These are phyloP conservation scores for Elysia chlorotica DNA, from an alignment of 1,140 invertebrate species.

Conservation along the genomic window DNA sequence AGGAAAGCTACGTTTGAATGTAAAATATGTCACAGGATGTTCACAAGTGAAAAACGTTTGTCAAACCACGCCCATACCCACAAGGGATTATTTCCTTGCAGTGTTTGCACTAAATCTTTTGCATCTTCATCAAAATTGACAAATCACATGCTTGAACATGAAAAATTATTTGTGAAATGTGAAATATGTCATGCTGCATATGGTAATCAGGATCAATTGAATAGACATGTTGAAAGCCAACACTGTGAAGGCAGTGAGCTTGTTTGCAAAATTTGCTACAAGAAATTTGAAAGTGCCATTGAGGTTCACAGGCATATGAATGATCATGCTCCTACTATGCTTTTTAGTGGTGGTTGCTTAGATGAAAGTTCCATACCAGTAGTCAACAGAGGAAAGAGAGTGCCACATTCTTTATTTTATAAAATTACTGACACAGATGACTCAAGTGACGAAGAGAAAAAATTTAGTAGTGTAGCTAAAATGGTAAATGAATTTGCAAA, in stretches of 20 bases:
- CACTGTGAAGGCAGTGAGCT: not conserved
- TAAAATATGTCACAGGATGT: too few relatives aligned
- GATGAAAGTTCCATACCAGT: not conserved
- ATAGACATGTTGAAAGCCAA: not conserved
- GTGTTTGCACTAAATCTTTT: constrained; percentile 6
- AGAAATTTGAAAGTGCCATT: not conserved
- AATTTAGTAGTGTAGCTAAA: too few relatives aligned
- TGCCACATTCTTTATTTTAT: not conserved
- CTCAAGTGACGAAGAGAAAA: not conserved
- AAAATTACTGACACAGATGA: not conserved
- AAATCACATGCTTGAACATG: too few relatives aligned
- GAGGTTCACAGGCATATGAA: not conserved
- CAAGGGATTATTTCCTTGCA: too few relatives aligned
- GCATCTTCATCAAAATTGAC: too few relatives aligned
- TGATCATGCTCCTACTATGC: not conserved
- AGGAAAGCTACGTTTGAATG: too few relatives aligned
- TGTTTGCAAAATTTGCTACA: not conserved
- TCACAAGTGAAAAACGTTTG: too few relatives aligned
- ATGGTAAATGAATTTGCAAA: too few relatives aligned
- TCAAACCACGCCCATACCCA: too few relatives aligned
- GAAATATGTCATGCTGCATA: not conserved
- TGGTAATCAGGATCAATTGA: not conserved
- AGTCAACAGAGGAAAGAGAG: not conserved
- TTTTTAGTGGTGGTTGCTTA: not conserved
- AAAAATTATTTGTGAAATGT: too few relatives aligned